Evolutionary conservation across 2,797 vertebrate genomes (phyloP).

Genomic region (Numenius phaeopus): DNA sequence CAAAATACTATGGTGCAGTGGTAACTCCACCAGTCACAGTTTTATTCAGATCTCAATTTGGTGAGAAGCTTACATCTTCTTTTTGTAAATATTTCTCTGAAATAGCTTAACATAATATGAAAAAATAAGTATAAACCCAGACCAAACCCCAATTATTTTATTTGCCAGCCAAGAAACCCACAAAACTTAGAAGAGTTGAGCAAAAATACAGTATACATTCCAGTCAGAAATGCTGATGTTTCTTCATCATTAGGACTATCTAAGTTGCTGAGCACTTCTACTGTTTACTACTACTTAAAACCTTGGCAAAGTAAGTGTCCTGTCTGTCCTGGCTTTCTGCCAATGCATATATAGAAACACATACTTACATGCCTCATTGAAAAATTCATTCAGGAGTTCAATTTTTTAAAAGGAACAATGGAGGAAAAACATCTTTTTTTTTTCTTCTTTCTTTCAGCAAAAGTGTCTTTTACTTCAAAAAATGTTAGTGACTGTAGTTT

Average conservation of each 20-base stretch:
- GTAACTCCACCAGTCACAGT: neutral
- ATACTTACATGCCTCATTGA: accelerated
- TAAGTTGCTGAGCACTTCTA: neutral
- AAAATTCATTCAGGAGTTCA: neutral
- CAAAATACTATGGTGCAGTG: neutral
- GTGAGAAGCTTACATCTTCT: neutral
- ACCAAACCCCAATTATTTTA: neutral
- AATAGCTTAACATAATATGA: neutral
- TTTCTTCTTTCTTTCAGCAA: neutral
- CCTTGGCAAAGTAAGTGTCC: neutral
- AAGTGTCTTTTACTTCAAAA: neutral
- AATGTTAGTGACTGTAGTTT: neutral
- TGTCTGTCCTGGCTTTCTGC: neutral
- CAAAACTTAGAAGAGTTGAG: neutral
- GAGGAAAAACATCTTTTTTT: neutral
- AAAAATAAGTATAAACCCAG: neutral
- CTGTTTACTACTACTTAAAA: neutral
- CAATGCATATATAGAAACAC: neutral
- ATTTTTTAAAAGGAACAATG: neutral
- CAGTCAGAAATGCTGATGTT: neutral
- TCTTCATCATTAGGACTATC: neutral
- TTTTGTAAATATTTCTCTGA: neutral
- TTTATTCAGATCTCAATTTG: neutral
- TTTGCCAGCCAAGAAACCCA: neutral
- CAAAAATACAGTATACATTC: neutral